Base-by-base conservation (phyloP, 1,140 invertebrate genomes). In the Dinoponera quadriceps region DNA sequence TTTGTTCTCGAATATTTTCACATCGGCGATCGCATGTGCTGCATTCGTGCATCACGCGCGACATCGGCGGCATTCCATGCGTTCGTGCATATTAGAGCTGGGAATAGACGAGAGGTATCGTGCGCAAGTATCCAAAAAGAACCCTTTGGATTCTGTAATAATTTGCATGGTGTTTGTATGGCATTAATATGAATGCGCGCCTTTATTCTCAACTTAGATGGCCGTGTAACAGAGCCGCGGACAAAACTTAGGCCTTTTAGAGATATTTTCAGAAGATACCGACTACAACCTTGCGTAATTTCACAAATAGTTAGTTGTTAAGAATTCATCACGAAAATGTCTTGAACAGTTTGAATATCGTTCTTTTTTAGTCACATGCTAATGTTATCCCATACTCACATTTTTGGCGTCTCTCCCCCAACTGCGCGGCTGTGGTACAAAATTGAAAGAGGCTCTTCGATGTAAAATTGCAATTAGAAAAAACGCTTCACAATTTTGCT, bases 141-240 rank as follows among this genome's bases (percentile, higher is more conserved):
- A 59, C n/a, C n/a, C n/a, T 63, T 75, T 75, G 73, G 44, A 80
- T 48, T 78, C 75, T 63, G 29, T 59, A 29, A 65, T 80, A 80
- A 80, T 80, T 80, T 80, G 75, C 75, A 78, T 78, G 63, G 51
- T 49, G 75, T 78, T 78, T 78, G 75, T 65, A 80, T 57, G 65
- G n/a, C 65, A 80, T 80, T 80, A 80, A 69, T 80, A 44, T 54
- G 33, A 80, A 29, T 71, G 75, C 63, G 75, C 55, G 51, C 65
- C 65, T 80, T 71, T 51, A 65, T 57, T 80, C 75, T 51, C 38
- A 65, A 9, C 51, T 27, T 18, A 20, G 49, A 78, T 68, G 60
- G 29, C 25, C 38, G 38, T 44, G 38, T 11, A 9, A 38, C 16
- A 11, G 57, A 18, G n/a, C 20, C 51, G 38, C 38, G 7, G 3